These are phyloP conservation scores for Conus canariensis DNA, from an alignment of 2,888 invertebrate genomes.

Conservation along the genomic window DNA sequence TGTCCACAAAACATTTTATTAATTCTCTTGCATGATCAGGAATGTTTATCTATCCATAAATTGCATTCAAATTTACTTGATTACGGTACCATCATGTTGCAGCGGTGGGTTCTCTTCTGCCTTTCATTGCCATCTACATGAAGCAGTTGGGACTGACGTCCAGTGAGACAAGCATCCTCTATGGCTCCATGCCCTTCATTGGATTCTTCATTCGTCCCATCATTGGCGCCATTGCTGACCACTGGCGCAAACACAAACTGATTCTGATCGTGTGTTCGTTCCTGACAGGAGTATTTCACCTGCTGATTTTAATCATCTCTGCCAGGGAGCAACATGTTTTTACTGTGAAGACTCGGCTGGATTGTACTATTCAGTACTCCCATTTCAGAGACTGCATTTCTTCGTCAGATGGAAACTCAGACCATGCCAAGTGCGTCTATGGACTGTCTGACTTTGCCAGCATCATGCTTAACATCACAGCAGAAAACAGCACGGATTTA, in stretches of 20 bases:
- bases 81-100: slow-evolving; percentile 48
- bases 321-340: slow-evolving; percentile 43
- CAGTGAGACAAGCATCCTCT: slow-evolving; percentile 88
- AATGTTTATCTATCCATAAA: too few relatives aligned
- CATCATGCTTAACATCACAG: neutral
- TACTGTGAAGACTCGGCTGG: slow-evolving; percentile 56
- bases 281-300: slow-evolving; percentile 86
- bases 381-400: slow-evolving; percentile 63
- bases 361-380: slow-evolving; percentile 65
- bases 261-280: slow-evolving; percentile 89
- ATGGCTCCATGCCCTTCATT: slow-evolving; percentile 88
- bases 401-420: neutral
- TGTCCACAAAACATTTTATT: too few relatives aligned
- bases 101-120: slow-evolving; percentile 91
- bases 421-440: neutral
- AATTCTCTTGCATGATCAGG: too few relatives aligned
- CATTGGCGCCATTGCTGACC: slow-evolving; percentile 89
- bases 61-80: neutral
- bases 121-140: slow-evolving; percentile 90
- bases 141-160: slow-evolving; percentile 86
- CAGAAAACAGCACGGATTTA: neutral
- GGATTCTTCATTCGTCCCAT: slow-evolving; percentile 89
- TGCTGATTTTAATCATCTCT: slow-evolving; percentile 84
- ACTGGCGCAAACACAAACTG: slow-evolving; percentile 88
- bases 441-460: slow-evolving; percentile 38